A percentile compares a stretch with the other conserved stretches of the same genome.
Conservation (phyloP, 2,113 vertebrate species). For the Oreochromis niloticus region DNA sequence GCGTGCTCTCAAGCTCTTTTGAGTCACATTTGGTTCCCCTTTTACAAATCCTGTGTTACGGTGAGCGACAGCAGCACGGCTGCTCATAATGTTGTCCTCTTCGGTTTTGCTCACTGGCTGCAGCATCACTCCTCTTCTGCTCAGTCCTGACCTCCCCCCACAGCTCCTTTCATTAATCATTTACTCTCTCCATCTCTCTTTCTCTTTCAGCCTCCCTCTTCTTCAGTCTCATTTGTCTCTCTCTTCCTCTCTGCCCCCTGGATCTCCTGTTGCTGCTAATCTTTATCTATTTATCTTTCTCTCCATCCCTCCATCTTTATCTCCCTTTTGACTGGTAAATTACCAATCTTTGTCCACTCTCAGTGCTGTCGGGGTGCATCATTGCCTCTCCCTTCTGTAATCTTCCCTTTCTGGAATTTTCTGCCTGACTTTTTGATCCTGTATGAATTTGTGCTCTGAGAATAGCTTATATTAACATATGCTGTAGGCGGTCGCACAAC, state of each 20-base stretch:
- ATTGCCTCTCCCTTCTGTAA: neutral
- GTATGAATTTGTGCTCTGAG: neutral
- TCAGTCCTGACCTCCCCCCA: conserved; percentile 46
- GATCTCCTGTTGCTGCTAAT: conserved; percentile 11
- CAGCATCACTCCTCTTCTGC: conserved; percentile 38
- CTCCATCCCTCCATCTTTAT: conserved; percentile 17
- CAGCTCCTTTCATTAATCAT: conserved; percentile 65
- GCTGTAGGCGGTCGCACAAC: neutral
- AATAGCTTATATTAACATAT: neutral
- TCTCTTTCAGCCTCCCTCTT: neutral
- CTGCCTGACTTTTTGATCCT: neutral
- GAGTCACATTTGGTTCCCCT: neutral
- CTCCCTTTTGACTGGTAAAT: conserved; percentile 23
- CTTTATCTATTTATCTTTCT: conserved; percentile 20
- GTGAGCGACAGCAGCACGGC: conserved; percentile 5
- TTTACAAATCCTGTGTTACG: neutral
- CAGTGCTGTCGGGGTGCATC: neutral
- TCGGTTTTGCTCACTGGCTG: conserved; percentile 30
- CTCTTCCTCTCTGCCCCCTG: neutral
- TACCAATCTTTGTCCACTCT: conserved; percentile 7
- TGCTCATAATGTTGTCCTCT: conserved; percentile 34
- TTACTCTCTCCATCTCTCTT: conserved; percentile 31
- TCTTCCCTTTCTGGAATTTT: neutral
- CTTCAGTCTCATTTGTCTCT: neutral
- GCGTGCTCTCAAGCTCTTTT: neutral